Evolutionary conservation across 2,113 vertebrate genomes (phyloP), one percentile per base, ranked within the genome.

Genomic region (Andinoacara biseriatus): DNA sequence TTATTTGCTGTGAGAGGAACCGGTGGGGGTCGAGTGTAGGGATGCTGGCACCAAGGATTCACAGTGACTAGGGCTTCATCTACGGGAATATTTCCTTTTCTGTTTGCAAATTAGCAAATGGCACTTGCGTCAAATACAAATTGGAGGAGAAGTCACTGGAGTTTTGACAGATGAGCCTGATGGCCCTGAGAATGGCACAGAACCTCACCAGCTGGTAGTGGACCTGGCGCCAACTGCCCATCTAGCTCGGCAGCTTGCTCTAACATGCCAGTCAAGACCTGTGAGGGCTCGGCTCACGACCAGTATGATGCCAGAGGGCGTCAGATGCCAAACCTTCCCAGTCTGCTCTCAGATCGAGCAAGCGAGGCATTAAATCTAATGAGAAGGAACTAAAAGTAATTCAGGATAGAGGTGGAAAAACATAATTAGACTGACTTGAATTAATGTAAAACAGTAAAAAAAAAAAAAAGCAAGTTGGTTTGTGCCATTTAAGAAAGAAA

Each of bases 141-240:
- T 43, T 33, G 78, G 76, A 74, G 69, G 75, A 60, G 76, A 67
- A 57, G 80, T 81, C 10, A 26, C 18, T 22, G 62, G 56, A 74
- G 63, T 87, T 90, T 82, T 92, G 92, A 94, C 91, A 92, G 93
- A 93, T 88, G 93, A 92, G 86, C 84, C 80, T 78, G 85, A 93
- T 87, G 91, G 91, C 85, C 33, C 72, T 78, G 84, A 87, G 88
- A 90, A 87, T 82, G 87, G 89, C 90, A 90, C 87, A 88, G 80
- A 86, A 91, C 88, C 90, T 83, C 89, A 91, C 93, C 94, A 95
- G 95, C 94, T 95, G 94, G 92, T 90, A 82, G 84, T 89, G 91
- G 91, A 91, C 91, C 84, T 79, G 86, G 80, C 86, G 88, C 94
- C 94, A 95, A 95, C 92, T 94, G 94, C 92, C 94, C 88, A 86